Conservation (phyloP, 2,888 invertebrate species). For the Coelinius sp. region DNA sequence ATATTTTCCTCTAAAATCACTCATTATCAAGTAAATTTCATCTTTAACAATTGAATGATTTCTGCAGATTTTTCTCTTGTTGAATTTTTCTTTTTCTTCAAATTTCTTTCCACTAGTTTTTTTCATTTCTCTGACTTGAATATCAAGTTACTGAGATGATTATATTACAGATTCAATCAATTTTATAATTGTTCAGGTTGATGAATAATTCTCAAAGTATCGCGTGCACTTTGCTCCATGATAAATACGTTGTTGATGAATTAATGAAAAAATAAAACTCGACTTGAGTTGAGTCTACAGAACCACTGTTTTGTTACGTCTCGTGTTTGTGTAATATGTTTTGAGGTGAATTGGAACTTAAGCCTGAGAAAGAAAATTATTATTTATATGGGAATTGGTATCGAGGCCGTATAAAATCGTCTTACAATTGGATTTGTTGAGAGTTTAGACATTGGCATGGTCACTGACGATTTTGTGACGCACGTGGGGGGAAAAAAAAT, state of each 20-base stretch:
- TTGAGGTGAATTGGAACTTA: constrained; percentile 1
- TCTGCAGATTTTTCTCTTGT: too few relatives aligned
- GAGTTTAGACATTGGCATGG: neutral
- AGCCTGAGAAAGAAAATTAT: neutral
- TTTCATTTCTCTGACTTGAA: too few relatives aligned
- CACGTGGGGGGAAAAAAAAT: neutral
- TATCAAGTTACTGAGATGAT: too few relatives aligned
- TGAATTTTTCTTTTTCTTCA: too few relatives aligned
- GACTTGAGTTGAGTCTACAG: neutral
- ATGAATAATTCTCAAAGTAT: neutral
- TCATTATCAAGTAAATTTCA: too few relatives aligned
- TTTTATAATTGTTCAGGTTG: neutral
- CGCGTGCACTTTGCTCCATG: neutral
- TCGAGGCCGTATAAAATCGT: neutral
- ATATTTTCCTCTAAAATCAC: too few relatives aligned
- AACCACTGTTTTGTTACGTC: neutral
- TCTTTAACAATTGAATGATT: too few relatives aligned
- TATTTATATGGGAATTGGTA: neutral
- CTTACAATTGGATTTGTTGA: neutral
- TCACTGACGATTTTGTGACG: neutral
- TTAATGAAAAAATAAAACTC: neutral
- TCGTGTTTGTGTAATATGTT: neutral
- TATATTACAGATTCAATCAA: too few relatives aligned
- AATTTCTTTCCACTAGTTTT: too few relatives aligned
- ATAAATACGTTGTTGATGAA: neutral